These are phyloP conservation scores for Periplaneta americana DNA, from an alignment of 1,140 invertebrate genomes.

Conservation along the genomic window DNA sequence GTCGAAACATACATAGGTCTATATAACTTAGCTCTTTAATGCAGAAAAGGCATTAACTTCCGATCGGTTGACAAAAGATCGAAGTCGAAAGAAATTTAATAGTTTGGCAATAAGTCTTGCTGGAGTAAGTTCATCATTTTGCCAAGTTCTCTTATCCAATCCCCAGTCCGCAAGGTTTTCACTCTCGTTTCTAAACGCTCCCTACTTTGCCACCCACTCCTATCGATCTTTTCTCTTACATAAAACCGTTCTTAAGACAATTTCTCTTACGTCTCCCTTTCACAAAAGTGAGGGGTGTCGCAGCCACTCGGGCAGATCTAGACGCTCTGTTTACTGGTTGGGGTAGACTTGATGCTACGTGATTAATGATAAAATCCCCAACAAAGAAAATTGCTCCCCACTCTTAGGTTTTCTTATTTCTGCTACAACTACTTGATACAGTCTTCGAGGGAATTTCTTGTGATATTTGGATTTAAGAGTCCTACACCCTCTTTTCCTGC, in stretches of 20 bases:
- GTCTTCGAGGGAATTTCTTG: background rate
- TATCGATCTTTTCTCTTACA: background rate
- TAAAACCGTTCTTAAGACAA: background rate
- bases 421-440: background rate
- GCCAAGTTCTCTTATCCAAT: background rate
- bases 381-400: background rate
- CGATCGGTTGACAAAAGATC: no score
- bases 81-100: no score
- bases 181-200: background rate
- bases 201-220: background rate
- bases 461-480: background rate
- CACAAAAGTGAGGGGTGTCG: background rate
- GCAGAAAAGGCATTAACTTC: no score
- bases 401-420: background rate
- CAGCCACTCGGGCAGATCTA: background rate
- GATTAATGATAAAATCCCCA: background rate
- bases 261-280: background rate
- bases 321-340: background rate
- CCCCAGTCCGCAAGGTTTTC: background rate
- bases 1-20: no score
- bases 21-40: no score
- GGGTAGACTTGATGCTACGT: background rate
- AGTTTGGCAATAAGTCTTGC: background rate
- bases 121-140: background rate
- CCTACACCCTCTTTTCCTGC: background rate